A percentile compares a stretch with the other conserved stretches of the same genome.
These are phyloP conservation scores for Falco punctatus DNA, from an alignment of 2,113 vertebrate genomes.

Conservation along the genomic window DNA sequence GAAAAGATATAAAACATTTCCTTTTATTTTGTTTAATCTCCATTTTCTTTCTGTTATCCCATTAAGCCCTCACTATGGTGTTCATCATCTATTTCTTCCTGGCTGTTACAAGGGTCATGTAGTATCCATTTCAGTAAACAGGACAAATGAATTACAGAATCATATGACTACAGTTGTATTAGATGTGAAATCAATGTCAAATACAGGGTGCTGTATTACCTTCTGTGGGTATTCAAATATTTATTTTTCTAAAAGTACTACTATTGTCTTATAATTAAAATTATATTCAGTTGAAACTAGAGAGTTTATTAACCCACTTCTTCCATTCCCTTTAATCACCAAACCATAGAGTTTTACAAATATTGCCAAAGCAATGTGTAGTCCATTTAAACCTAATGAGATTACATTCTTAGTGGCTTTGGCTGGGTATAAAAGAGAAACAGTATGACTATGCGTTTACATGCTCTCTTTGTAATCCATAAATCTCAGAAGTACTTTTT, in stretches of 20 bases:
- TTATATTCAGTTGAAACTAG: neutral
- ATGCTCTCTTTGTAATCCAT: constrained; percentile 16
- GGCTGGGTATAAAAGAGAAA: constrained; percentile 14
- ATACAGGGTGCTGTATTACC: neutral
- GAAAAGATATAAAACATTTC: constrained; percentile 54
- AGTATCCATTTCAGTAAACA: neutral
- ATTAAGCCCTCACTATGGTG: constrained; percentile 23
- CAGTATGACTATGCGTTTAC: constrained; percentile 18
- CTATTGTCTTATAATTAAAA: constrained; percentile 7
- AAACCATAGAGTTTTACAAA: constrained; percentile 12
- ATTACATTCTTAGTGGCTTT: constrained; percentile 46
- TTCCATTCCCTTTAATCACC: constrained; percentile 18
- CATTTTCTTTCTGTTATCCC: neutral
- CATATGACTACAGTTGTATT: neutral
- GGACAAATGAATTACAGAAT: neutral
- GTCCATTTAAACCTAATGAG: constrained; percentile 60
- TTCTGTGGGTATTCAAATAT: neutral
- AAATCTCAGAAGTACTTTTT: constrained; percentile 33
- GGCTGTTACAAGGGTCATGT: neutral
- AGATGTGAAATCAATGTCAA: neutral
- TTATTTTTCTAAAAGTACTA: constrained; percentile 22
- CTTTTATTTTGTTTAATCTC: constrained; percentile 28
- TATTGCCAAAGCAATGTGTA: constrained; percentile 37
- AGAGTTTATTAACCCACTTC: constrained; percentile 15
- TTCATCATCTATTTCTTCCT: constrained; percentile 28